A percentile compares a stretch with the other conserved stretches of the same genome.
Evolutionary conservation across 2,888 invertebrate species (phyloP).

Genomic region (Nemotelus pantherinus): DNA sequence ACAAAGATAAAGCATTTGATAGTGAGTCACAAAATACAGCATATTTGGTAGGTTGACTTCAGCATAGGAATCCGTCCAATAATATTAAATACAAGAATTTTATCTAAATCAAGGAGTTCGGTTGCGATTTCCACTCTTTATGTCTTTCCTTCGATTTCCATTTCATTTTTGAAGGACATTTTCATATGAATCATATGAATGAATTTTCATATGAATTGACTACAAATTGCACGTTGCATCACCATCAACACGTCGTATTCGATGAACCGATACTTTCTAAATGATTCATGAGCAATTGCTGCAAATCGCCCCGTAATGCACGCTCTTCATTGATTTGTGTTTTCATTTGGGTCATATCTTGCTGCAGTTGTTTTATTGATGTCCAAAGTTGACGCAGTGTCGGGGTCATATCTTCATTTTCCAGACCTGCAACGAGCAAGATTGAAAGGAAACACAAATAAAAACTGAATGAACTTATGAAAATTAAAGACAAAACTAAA

Average conservation of each 20-base stretch:
- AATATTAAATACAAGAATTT: too few relatives aligned
- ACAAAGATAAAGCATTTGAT: too few relatives aligned
- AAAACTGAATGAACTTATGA: constrained; percentile 15
- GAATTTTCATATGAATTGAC: too few relatives aligned
- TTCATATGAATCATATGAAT: too few relatives aligned
- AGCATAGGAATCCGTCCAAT: too few relatives aligned
- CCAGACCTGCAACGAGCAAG: constrained; percentile 59
- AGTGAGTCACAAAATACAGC: too few relatives aligned
- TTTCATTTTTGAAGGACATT: too few relatives aligned
- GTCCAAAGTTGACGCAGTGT: constrained; percentile 64
- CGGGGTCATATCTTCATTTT: constrained; percentile 65
- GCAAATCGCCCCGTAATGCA: constrained; percentile 62
- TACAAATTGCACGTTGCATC: too few relatives aligned
- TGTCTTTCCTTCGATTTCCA: too few relatives aligned
- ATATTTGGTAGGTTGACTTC: too few relatives aligned
- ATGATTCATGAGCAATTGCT: constrained; percentile 64
- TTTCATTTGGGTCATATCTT: constrained; percentile 65
- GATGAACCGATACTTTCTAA: constrained; percentile 58
- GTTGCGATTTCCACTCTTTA: too few relatives aligned
- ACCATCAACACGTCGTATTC: constrained; percentile 55
- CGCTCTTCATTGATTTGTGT: constrained; percentile 64
- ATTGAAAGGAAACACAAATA: neutral
- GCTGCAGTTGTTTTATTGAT: constrained; percentile 63
- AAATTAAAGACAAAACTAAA: constrained; percentile 30
- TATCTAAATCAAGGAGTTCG: too few relatives aligned